Base-by-base conservation (phyloP, 1,140 invertebrate genomes). In the Paracyclopina nana region DNA sequence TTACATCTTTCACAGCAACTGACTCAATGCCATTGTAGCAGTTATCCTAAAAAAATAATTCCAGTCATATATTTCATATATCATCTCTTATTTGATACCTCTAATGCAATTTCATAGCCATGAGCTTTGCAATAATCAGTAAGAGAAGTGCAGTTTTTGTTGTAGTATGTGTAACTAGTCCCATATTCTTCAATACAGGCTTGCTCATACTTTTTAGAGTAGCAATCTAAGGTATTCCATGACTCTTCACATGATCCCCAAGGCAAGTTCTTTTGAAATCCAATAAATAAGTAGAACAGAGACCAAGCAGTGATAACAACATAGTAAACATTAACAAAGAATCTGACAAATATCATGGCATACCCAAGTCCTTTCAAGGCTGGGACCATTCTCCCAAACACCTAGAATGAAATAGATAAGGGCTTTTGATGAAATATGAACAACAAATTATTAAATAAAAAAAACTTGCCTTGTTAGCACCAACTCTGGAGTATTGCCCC, bases 241-340 rank as follows among this genome's bases (percentile, higher is more conserved):
- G 16, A n/a, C 11, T 27, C 28, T 34, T 52, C 52, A 46, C 57
- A 58, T 41, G 42, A 22, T 1, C 53, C 46, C 57, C 57, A 58
- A 6, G 56, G 56, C 6, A 58, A 38, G 1, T 27, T 25, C 4
- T 22, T 20, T 20, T n/a, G 14, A 20, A 50, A 41, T 50, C 92
- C 97, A 40, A 86, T 80, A 64, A 95, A 87, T 66, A 96, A 91
- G 68, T 87, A 98, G 53, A 92, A 78, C 38, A 98, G 71, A 8
- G 90, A 82, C 91, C 91, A 98, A 9, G 91, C 90, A 58, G 97
- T 94, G 62, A 98, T 92, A 2, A 97, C 86, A 67, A 97, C 97
- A 69, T 98, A 98, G 67, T 94, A 98, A 68, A 97, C 95, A 64
- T 95, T 91, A 53, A 95, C 90, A 70, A 96, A 95, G 66, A 97